phyloP scores from a whole-genome alignment of 2,797 vertebrate species.

The Ambastaia sidthimunki region DNA sequence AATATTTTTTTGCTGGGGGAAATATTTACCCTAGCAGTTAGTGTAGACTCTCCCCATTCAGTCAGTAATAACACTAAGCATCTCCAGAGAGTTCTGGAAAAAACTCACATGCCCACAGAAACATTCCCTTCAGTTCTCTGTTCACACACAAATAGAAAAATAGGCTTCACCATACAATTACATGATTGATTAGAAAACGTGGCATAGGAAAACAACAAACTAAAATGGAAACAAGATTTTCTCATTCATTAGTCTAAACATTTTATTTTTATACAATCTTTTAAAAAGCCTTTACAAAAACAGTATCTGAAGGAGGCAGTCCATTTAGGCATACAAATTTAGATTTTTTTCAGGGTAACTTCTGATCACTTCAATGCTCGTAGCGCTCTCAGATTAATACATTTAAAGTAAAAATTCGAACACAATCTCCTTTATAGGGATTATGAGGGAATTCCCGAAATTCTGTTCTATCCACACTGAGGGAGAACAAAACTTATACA shows the following conservation, averaged over 20 bases:
- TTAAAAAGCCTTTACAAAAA: slow-evolving; percentile 58
- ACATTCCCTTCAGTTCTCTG: slow-evolving; percentile 45
- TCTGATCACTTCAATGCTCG: slow-evolving; percentile 28
- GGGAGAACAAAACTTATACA: not conserved
- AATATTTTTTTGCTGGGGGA: not conserved
- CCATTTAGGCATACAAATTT: slow-evolving; percentile 28
- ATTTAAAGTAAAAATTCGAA: slow-evolving; percentile 21
- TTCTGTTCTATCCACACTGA: not conserved
- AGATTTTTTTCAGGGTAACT: slow-evolving; percentile 4
- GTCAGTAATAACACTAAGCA: slow-evolving; percentile 41
- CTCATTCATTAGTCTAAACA: slow-evolving; percentile 52
- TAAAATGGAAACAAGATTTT: slow-evolving; percentile 46
- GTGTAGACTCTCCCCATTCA: slow-evolving; percentile 15
- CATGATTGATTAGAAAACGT: slow-evolving; percentile 56
- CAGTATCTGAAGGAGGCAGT: slow-evolving; percentile 36
- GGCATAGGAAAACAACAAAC: slow-evolving; percentile 46
- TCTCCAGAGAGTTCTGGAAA: slow-evolving; percentile 30
- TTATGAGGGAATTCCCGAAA: not conserved
- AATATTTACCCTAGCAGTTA: slow-evolving; percentile 26
- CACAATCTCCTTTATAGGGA: not conserved
- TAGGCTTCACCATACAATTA: slow-evolving; percentile 62
- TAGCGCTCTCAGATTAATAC: slow-evolving; percentile 15
- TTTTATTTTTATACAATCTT: slow-evolving; percentile 52
- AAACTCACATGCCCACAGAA: slow-evolving; percentile 44
- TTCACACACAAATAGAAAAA: slow-evolving; percentile 62